Evolutionary conservation across 1,140 invertebrate genomes (phyloP), one percentile per base, ranked within the genome.

Genomic region (Drosophila pallidifrons): DNA sequence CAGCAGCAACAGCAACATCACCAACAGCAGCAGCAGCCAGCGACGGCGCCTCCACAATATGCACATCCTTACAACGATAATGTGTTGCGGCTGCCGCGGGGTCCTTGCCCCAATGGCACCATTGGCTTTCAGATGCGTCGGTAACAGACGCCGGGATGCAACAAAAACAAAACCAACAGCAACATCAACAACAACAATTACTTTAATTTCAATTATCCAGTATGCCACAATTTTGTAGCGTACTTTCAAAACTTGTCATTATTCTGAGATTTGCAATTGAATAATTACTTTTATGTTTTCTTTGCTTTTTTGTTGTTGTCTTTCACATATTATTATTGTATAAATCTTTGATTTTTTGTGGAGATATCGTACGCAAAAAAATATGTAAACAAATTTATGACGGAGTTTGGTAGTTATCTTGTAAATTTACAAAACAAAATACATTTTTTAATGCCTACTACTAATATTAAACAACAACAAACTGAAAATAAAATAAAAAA

Each of bases 31-130:
- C 78, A 70, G 13, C 81, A 75, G 25, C 70, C 82, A 64, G 8
- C 82, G 71, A 20, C 64, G 75, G 30, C 79, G 20, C 80, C 75
- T n/a, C 72, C 74, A 49, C 67, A 77, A 43, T 64, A 72, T 52
- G 52, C 57, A n/a, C 60, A 81, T 79, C 61, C 67, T 1, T 79
- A 93, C 1, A 93, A 93, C 35, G 93, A 94, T n/a, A 92, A 93
- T 35, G 91, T 94, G 13, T 93, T 95, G 66, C 87, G 94, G 38
- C 87, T 94, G 30, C 94, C 94, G 2, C 82, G 93, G 55, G 94
- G 94, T 10, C 94, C 94, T 59, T 94, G 94, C 3, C 94, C 94
- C 3, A 94, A 94, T 71, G 94, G 94, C 20, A 94, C 94, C 30
- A 93, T 93, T 90, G 94, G 94, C 46, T 95, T 95, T 76, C 88